phyloP scores from a whole-genome alignment of 2,797 vertebrate genomes.

The Onychomys arenicola region DNA sequence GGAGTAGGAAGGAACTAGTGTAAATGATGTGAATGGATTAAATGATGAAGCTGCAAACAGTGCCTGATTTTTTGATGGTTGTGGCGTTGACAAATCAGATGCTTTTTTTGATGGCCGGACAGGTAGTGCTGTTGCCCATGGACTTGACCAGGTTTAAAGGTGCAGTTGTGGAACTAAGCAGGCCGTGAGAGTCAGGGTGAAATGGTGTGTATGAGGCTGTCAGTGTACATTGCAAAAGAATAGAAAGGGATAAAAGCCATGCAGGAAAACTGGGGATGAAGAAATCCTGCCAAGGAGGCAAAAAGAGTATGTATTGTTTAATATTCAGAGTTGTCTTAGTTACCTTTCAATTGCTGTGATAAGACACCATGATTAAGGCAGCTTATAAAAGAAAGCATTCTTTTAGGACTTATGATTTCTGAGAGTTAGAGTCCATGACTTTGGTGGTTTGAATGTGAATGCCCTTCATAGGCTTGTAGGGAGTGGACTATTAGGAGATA shows the following conservation, averaged over 20 bases:
- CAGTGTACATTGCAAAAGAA: not conserved
- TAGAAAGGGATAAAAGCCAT: not conserved
- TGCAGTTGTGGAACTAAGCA: not conserved
- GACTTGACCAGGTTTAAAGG: not conserved
- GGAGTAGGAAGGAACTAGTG: not conserved
- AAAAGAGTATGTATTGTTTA: not conserved
- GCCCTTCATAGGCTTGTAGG: too few relatives aligned
- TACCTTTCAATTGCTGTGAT: not conserved
- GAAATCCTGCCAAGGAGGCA: not conserved
- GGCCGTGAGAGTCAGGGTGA: too few relatives aligned
- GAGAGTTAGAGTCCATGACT: not conserved
- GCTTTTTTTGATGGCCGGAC: not conserved
- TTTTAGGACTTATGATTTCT: not conserved
- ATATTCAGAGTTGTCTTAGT: too few relatives aligned
- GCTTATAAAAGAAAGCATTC: not conserved
- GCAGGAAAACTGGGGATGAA: not conserved
- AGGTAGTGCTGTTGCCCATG: too few relatives aligned
- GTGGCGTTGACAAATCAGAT: not conserved
- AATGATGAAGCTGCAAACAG: not conserved
- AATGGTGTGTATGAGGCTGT: accelerated
- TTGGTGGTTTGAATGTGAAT: not conserved
- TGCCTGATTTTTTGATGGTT: not conserved
- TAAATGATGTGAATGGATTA: not conserved
- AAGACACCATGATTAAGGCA: not conserved
- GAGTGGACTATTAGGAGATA: not conserved